Base-by-base conservation (phyloP, 2,888 invertebrate genomes). In the Archips xylosteana region DNA sequence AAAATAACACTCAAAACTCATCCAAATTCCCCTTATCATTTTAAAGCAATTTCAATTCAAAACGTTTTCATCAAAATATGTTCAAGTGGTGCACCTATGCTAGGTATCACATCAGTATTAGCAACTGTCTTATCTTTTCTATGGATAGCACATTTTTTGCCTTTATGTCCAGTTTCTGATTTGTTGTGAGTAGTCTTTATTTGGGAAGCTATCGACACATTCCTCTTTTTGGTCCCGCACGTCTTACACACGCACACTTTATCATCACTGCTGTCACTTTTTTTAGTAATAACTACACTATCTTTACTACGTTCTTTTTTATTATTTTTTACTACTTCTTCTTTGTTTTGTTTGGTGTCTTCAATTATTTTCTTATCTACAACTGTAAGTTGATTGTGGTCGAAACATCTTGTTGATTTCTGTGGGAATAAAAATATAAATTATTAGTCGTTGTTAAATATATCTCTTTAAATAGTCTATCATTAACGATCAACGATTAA, bases 331-430 rank as follows among this genome's bases (percentile, higher is more conserved):
- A 75, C 64, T 32, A 77, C 61, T 71, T 76, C 60, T 61, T 77
- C 74, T 73, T 82, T 63, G 49, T 63, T 80, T 76, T 78, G 78
- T 45, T 74, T 76, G 75, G 77, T 80, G 49, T 78, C 76, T 71
- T 82, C 75, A 74, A 77, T 72, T 65, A 68, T 73, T 67, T 73
- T 60, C 66, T 81, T 78, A 63, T 77, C 79, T 61, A 84, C 83
- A 2, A 87, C 86, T 32, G 89, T 79, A 68, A 94, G 83, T 75
- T 92, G 94, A 1, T 89, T 81, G 76, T 92, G 91, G 80, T 94
- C 92, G 81, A 94, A 91, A 76, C 94, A 94, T 69, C 84, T 92
- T 74, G 89, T 92, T 63, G 91, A 88, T 88, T 92, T 93, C 94
- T 94, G 91, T 76, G 76, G 75, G 77, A 76, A 51, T 70, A 77